Conservation (phyloP, 2,888 invertebrate species). For the Xiphydria camelus region DNA sequence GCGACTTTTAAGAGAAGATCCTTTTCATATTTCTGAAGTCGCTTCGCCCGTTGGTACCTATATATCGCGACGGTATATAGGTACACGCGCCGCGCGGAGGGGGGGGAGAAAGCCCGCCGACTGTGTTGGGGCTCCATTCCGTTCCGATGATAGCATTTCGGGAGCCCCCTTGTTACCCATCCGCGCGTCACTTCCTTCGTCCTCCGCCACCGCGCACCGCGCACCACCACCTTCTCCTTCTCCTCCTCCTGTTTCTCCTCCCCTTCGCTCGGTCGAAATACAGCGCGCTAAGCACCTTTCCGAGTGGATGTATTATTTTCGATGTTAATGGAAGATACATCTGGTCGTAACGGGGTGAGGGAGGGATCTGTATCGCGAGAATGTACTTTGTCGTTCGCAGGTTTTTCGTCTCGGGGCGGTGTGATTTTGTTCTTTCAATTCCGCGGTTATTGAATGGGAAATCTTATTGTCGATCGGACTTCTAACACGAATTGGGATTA, state of each 20-base stretch:
- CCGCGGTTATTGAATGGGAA: no score
- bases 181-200: no score
- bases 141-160: background rate
- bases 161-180: no score
- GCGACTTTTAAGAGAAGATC: conserved; percentile 1
- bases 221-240: background rate
- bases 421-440: no score
- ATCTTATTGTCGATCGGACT: no score
- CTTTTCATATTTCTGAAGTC: background rate
- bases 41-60: background rate
- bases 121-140: background rate
- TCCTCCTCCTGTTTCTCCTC: background rate
- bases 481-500: no score
- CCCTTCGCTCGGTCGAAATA: background rate
- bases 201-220: no score
- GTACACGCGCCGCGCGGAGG: no score
- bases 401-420: no score
- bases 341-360: background rate
- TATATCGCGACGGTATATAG: background rate
- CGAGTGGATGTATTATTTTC: conserved; percentile 6
- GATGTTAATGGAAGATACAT: conserved; percentile 7
- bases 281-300: background rate
- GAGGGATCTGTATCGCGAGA: background rate
- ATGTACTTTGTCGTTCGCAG: no score
- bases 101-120: background rate